phyloP scores from a whole-genome alignment of 2,113 vertebrate genomes.

The Lophotis ruficrista region DNA sequence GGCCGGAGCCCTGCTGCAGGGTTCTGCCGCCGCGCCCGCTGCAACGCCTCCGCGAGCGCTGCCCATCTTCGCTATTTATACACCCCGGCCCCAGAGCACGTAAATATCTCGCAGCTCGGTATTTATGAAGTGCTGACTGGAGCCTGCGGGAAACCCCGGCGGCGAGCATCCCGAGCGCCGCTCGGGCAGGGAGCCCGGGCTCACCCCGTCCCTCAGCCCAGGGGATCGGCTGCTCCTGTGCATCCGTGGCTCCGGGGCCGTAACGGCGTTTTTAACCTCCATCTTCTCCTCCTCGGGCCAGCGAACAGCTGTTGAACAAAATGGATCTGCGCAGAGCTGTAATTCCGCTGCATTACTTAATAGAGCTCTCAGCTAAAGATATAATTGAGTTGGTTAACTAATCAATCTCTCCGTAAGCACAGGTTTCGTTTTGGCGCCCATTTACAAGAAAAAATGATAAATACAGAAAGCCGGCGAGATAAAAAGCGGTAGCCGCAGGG shows the following conservation, averaged over 20 bases:
- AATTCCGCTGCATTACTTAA: slow-evolving; percentile 79
- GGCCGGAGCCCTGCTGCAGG: neutral
- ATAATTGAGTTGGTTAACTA: slow-evolving; percentile 82
- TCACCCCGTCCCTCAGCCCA: fast-evolving
- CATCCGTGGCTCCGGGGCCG: neutral
- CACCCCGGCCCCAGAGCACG: neutral
- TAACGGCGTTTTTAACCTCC: neutral
- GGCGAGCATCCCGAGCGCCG: neutral
- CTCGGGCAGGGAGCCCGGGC: neutral
- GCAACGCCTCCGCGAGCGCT: fast-evolving
- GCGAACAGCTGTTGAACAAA: slow-evolving; percentile 76
- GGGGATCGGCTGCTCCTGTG: fast-evolving
- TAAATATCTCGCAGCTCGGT: neutral
- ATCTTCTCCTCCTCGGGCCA: slow-evolving; percentile 62
- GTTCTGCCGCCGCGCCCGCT: neutral
- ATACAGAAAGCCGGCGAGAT: neutral
- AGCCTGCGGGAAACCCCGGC: neutral
- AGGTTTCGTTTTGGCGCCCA: neutral
- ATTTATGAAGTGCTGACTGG: neutral
- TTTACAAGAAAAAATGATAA: slow-evolving; percentile 28
- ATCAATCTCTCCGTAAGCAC: slow-evolving; percentile 81
- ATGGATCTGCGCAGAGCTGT: slow-evolving; percentile 75
- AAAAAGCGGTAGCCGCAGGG: neutral
- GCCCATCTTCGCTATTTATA: neutral
- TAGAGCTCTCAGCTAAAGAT: slow-evolving; percentile 80